A percentile compares a stretch with the other conserved stretches of the same genome.
phyloP scores from a whole-genome alignment of 2,888 invertebrate species.

The Laspeyria flexula region DNA sequence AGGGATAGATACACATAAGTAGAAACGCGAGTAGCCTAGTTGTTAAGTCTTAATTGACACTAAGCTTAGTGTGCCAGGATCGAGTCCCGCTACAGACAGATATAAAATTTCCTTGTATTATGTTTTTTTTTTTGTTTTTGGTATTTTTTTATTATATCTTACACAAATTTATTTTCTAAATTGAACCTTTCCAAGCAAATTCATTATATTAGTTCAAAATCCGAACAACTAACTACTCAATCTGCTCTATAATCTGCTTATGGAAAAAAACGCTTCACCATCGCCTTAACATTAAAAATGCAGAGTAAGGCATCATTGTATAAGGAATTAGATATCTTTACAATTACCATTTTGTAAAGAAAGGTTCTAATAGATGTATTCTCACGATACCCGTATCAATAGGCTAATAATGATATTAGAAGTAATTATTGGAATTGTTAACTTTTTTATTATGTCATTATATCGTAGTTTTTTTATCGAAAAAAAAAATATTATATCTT shows the following conservation, averaged over 20 bases:
- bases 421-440: conserved; percentile 12
- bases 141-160: too few relatives aligned
- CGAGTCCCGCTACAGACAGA: too few relatives aligned
- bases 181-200: too few relatives aligned
- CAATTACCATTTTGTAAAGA: conserved; percentile 29
- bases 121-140: too few relatives aligned
- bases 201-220: too few relatives aligned
- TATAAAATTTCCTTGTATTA: too few relatives aligned
- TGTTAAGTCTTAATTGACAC: too few relatives aligned
- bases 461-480: neutral
- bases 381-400: conserved; percentile 22
- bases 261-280: neutral
- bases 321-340: conserved; percentile 47
- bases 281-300: conserved; percentile 48
- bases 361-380: conserved; percentile 19
- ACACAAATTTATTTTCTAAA: neutral
- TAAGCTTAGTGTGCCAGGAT: too few relatives aligned
- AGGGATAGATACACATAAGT: conserved; percentile 13
- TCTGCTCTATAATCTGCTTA: too few relatives aligned
- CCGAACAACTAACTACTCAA: too few relatives aligned
- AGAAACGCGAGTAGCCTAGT: too few relatives aligned
- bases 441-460: conserved; percentile 19
- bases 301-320: conserved; percentile 62
- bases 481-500: too few relatives aligned
- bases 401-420: conserved; percentile 35